Evolutionary conservation across 2,113 vertebrate genomes (phyloP).

Genomic region (Scopus umbretta): DNA sequence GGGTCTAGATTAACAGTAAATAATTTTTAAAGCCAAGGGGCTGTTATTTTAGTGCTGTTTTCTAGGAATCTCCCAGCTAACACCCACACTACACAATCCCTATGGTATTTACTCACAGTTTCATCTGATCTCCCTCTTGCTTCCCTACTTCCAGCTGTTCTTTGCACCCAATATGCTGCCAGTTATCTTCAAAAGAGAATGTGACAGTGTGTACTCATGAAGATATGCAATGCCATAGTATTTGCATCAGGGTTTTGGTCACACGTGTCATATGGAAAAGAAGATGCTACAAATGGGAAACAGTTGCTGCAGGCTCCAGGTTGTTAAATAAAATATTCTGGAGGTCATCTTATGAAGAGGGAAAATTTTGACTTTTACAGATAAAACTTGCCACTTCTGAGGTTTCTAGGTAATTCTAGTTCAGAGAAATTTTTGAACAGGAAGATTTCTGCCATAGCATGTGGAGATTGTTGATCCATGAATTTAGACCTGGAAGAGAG

Average conservation of each 20-base stretch:
- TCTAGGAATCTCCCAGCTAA: conserved; percentile 17
- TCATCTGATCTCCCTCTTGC: not conserved
- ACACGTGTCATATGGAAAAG: not conserved
- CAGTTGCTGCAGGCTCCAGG: not conserved
- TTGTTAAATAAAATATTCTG: not conserved
- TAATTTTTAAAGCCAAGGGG: not conserved
- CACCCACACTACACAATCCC: not conserved
- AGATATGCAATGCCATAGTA: not conserved
- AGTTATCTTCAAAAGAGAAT: conserved; percentile 41
- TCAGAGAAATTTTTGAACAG: not conserved
- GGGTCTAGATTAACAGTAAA: not conserved
- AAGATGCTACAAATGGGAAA: conserved; percentile 8
- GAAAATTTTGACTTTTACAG: not conserved
- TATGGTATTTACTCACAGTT: not conserved
- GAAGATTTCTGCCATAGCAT: not conserved
- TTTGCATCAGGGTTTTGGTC: conserved; percentile 23
- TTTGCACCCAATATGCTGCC: not conserved
- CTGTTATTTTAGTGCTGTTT: not conserved
- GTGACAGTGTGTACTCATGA: not conserved
- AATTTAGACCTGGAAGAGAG: not conserved
- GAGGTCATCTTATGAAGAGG: not conserved
- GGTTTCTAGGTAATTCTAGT: not conserved
- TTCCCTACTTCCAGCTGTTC: conserved; percentile 28
- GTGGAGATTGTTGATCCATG: not conserved
- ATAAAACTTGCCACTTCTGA: not conserved